phyloP scores from a whole-genome alignment of 2,888 invertebrate species.

The Lacanobia oleracea region DNA sequence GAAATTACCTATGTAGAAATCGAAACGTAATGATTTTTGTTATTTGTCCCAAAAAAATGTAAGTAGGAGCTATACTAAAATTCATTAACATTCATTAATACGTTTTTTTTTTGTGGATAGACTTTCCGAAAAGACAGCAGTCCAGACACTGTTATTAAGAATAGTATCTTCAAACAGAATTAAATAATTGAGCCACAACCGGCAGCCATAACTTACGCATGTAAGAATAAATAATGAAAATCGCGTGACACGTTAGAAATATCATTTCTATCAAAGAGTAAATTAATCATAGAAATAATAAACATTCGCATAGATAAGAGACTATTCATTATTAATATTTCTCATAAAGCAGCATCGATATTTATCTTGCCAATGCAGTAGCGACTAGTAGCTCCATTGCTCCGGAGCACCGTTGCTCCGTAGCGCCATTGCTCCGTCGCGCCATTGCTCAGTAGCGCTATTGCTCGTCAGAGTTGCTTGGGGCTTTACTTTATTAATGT shows the following conservation, averaged over 20 bases:
- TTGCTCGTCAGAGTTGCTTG: conserved; percentile 57
- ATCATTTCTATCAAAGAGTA: conserved; percentile 29
- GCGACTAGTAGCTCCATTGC: conserved; percentile 53
- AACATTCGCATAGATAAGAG: conserved; percentile 42
- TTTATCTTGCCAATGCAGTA: conserved; percentile 67
- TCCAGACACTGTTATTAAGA: not conserved
- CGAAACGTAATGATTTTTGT: conserved; percentile 9
- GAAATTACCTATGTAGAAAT: conserved; percentile 15
- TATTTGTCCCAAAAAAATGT: conserved; percentile 15
- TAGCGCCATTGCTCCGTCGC: conserved; percentile 38
- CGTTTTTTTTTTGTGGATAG: not conserved
- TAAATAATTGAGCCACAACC: not conserved
- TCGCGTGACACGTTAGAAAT: conserved; percentile 43
- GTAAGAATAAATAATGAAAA: conserved; percentile 36
- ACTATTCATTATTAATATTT: conserved; percentile 48
- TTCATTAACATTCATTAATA: not conserved
- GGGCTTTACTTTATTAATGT: conserved; percentile 68
- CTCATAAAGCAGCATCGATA: conserved; percentile 56
- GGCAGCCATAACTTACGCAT: conserved; percentile 28
- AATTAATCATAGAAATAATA: conserved; percentile 49
- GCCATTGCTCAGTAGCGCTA: conserved; percentile 48
- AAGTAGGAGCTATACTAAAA: not conserved
- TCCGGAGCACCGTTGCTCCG: conserved; percentile 38
- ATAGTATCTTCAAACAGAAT: not conserved
- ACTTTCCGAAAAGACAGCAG: not conserved